Base-by-base conservation (phyloP, 2,888 invertebrate genomes). In the Archips xylosteana region DNA sequence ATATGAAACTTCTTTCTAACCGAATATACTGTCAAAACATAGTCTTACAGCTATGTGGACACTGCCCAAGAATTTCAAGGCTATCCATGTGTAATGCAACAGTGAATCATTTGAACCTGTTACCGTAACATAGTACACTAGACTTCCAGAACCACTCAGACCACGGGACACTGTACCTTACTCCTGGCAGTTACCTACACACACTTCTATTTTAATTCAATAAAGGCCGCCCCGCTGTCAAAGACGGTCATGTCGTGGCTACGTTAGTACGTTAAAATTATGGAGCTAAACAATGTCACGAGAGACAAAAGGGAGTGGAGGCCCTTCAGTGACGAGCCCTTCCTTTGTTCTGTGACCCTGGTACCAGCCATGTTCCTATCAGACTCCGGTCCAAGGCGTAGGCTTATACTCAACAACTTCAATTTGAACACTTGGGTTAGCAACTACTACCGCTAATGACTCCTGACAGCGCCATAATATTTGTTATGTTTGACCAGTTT, bases 271-370 rank as follows among this genome's bases (percentile, higher is more conserved):
- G 59, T 73, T 69, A 64, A 69, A 73, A 74, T 76, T 78, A 82
- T 82, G 83, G 86, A 87, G 86, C 88, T 88, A 89, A 90, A 92
- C 92, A 92, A 90, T 91, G 90, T 91, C 85, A 87, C 82, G 77
- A 77, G 80, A 89, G 87, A 91, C 91, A 92, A 92, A 91, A 91
- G 82, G 78, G 85, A 90, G 91, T 85, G 86, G 85, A 80, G 79
- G 83, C 86, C 85, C 90, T 91, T 82, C 79, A 85, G 82, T 81
- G 82, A 80, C 81, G 83, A 72, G 72, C 75, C 82, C 78, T 80
- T 84, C 86, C 89, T 90, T 92, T 92, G 91, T 91, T 87, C 83
- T 78, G 70, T 81, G 81, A 78, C 87, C 84, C 86, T 86, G 85
- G 73, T 69, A 61, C 79, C 81, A 82, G 84, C 85, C 87, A 86